These are phyloP conservation scores for Pseudorhiza aurosa DNA, from an alignment of 30 jellyfish, hydroid and myxozoan genomes.

Conservation along the genomic window DNA sequence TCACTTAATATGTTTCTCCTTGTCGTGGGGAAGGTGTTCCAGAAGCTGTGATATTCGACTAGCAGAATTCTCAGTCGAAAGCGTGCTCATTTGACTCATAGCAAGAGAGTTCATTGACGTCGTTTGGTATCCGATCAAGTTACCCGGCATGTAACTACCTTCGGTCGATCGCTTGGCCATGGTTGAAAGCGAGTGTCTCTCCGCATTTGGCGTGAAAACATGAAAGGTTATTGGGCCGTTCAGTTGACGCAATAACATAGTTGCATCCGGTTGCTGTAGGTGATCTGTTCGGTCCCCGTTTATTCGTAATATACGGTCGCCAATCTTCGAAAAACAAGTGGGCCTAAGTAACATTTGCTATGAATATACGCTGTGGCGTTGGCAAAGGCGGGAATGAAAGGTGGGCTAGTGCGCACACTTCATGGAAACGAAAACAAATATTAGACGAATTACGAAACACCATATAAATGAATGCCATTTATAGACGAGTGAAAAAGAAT, in stretches of 20 bases:
- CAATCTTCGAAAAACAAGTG: constrained; percentile 61
- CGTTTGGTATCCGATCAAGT: constrained; percentile 18
- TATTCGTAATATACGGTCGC: constrained; percentile 65
- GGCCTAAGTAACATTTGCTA: not conserved
- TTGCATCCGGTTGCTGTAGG: constrained; percentile 43
- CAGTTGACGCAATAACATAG: constrained; percentile 42
- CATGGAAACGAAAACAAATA: too few species aligned
- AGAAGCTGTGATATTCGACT: constrained; percentile 41
- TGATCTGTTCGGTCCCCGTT: constrained; percentile 64
- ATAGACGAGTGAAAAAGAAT: too few species aligned
- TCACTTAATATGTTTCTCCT: constrained; percentile 6
- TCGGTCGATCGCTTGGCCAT: constrained; percentile 7
- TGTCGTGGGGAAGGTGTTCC: constrained; percentile 19
- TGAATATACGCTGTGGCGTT: not conserved
- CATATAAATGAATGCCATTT: too few species aligned
- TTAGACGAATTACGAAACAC: too few species aligned
- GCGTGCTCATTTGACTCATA: constrained; percentile 26
- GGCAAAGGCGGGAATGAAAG: not conserved
- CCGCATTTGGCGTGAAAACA: constrained; percentile 54
- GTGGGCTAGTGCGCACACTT: too few species aligned
- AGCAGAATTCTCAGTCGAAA: constrained; percentile 27
- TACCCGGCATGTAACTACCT: not conserved
- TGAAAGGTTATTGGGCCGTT: constrained; percentile 74
- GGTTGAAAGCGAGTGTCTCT: constrained; percentile 36
- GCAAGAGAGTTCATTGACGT: constrained; percentile 33